These are phyloP conservation scores for Neotoxoptera formosana DNA, from an alignment of 1,140 invertebrate genomes.

Conservation along the genomic window DNA sequence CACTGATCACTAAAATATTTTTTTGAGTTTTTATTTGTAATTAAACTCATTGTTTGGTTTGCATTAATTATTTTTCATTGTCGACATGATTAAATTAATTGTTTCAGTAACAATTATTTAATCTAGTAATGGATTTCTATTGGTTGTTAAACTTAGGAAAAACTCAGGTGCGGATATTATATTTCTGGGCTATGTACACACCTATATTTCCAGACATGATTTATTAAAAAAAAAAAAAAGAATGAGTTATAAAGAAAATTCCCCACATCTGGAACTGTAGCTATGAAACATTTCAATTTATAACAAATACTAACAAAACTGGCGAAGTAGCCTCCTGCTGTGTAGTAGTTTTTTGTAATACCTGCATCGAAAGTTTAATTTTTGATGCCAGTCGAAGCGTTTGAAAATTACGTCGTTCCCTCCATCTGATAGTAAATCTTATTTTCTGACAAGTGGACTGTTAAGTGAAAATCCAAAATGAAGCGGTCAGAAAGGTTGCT, in stretches of 20 bases:
- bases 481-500: too few relatives aligned
- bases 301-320: neutral
- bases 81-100: neutral
- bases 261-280: neutral
- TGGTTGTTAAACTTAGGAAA: neutral
- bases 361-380: too few relatives aligned
- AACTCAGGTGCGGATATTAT: neutral
- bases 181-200: too few relatives aligned
- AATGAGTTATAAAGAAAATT: neutral
- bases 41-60: neutral
- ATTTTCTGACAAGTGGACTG: too few relatives aligned
- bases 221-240: too few relatives aligned
- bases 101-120: neutral
- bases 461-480: too few relatives aligned
- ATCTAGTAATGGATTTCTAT: neutral
- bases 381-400: too few relatives aligned
- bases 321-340: too few relatives aligned
- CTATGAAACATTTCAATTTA: neutral
- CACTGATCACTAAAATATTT: constrained; percentile 25
- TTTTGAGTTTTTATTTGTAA: constrained; percentile 28
- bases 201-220: too few relatives aligned
- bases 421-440: too few relatives aligned
- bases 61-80: neutral
- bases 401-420: too few relatives aligned
- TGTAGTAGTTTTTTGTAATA: too few relatives aligned